Conservation (phyloP, 2,888 invertebrate genomes). For the Hipparchia semele region DNA sequence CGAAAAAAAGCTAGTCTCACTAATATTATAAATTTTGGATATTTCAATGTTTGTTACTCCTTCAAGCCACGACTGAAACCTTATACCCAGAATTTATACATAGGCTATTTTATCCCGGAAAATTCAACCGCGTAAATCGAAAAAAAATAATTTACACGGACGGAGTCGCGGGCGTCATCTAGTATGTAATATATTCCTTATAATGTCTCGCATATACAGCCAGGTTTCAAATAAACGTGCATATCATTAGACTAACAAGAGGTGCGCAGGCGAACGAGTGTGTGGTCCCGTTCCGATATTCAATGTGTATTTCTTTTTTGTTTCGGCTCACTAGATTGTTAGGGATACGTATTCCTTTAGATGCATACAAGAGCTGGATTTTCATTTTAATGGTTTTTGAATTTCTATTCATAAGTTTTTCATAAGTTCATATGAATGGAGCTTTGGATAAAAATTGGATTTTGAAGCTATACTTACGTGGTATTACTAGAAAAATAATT, state of each 20-base stretch:
- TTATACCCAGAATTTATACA: too few relatives aligned
- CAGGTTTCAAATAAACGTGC: slow-evolving; percentile 76
- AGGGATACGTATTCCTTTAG: slow-evolving; percentile 38
- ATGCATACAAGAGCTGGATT: slow-evolving; percentile 31
- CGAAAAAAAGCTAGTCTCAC: too few relatives aligned
- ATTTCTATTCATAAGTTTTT: slow-evolving; percentile 25
- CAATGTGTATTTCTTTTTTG: slow-evolving; percentile 59
- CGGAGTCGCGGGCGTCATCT: not conserved
- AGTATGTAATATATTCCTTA: not conserved
- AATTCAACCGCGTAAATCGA: too few relatives aligned
- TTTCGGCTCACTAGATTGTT: slow-evolving; percentile 45
- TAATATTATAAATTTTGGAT: too few relatives aligned
- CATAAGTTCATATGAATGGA: not conserved
- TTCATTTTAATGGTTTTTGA: slow-evolving; percentile 34
- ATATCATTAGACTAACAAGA: slow-evolving; percentile 77
- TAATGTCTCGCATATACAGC: slow-evolving; percentile 41
- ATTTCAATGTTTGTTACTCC: too few relatives aligned
- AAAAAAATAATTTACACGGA: not conserved
- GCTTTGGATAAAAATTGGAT: not conserved
- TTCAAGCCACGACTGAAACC: too few relatives aligned
- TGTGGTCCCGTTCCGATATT: slow-evolving; percentile 72
- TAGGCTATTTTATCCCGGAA: too few relatives aligned
- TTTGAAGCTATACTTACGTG: not conserved
- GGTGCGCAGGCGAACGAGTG: slow-evolving; percentile 59
- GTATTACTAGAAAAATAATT: not conserved